Base-by-base conservation (phyloP, 2,888 invertebrate species). In the Lumbricus terrestris region DNA sequence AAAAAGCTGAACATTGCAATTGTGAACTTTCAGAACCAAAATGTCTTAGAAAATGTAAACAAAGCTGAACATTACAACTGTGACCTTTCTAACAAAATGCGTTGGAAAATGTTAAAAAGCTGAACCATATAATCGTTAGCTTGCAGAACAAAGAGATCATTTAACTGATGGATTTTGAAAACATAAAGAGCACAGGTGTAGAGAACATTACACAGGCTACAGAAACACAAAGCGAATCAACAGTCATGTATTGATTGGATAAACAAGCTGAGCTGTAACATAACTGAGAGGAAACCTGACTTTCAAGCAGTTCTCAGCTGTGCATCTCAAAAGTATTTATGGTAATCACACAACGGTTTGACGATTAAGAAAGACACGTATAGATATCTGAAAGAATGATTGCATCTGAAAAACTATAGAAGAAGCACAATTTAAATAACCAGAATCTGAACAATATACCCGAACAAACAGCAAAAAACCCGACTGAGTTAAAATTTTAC, bases 41-140 rank as follows among this genome's bases (percentile, higher is more conserved):
- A 11, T 40, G n/a, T n/a, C 94, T 93, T 42, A 35, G 34, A 40
- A 83, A 83, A 47, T 47, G 23, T 47, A 6, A 47, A 47, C 20
- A 47, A 47, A 47, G 47, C 47, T 47, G 6, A 47, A 47, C 20
- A 2, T 47, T 47, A 47, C 23, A 20, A 47, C 20, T n/a, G n/a
- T n/a, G n/a, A n/a, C n/a, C n/a, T n/a, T n/a, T n/a, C n/a, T n/a
- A n/a, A n/a, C 1, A 69, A 69, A 69, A 69, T 47, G 47, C 20
- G 93, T 93, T 47, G n/a, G 29, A 42, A 85, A 85, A 69, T 69
- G n/a, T 69, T n/a, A 69, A 69, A n/a, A 69, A 69, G 69, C 69
- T 69, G 4, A 69, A 69, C 29, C 6, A n/a, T 69, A 47, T 47
- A 29, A n/a, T 40, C 8, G n/a, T n/a, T 8, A 69, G 16, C 29